Conservation (phyloP, 2,113 vertebrate genomes). For the Edolisoma coerulescens region DNA sequence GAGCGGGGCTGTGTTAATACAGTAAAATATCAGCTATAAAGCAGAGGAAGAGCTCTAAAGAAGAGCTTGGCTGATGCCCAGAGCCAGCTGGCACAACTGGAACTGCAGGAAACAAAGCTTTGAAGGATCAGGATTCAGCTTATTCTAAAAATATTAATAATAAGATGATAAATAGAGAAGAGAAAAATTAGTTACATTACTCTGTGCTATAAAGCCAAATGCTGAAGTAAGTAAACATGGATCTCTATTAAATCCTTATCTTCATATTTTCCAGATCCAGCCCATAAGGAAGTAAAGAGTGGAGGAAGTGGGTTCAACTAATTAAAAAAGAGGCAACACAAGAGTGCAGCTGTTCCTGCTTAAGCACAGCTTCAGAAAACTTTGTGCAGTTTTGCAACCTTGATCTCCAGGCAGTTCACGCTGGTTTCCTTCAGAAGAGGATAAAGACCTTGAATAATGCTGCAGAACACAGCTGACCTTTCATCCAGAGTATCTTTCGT, state of each 20-base stretch:
- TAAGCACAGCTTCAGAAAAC: constrained; percentile 16
- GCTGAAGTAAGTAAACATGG: background rate
- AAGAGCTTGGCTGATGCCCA: background rate
- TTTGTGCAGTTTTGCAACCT: background rate
- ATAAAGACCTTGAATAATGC: background rate
- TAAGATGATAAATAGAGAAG: background rate
- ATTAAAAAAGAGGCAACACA: constrained; percentile 21
- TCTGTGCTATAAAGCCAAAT: background rate
- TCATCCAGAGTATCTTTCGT: background rate
- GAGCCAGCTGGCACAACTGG: background rate
- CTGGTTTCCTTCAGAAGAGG: background rate
- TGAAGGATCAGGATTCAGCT: background rate
- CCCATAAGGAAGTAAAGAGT: background rate
- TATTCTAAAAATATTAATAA: background rate
- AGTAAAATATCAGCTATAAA: background rate
- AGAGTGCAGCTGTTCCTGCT: constrained; percentile 39
- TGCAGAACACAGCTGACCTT: background rate
- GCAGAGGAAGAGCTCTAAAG: background rate
- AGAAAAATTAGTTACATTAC: background rate
- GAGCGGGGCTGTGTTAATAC: background rate
- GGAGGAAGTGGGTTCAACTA: constrained; percentile 28
- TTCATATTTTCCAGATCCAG: constrained; percentile 19
- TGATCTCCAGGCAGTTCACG: background rate
- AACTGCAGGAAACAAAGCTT: background rate
- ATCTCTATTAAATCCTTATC: background rate